A percentile compares a stretch with the other conserved stretches of the same genome.
These are phyloP conservation scores for Camarhynchus parvulus DNA, from an alignment of 2,113 vertebrate species.

Conservation along the genomic window DNA sequence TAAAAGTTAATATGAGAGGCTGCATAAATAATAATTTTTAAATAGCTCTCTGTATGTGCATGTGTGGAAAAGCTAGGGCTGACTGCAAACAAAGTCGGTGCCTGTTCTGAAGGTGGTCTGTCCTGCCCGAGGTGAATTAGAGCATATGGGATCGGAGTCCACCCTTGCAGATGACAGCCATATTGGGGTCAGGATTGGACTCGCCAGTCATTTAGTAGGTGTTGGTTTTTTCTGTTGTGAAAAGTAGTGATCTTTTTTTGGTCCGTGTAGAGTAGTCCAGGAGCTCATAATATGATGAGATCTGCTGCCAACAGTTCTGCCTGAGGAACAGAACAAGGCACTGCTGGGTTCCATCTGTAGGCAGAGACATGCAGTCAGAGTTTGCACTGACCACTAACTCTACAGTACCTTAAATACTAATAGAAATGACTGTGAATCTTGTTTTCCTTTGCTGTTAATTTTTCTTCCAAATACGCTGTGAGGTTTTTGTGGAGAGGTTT, in stretches of 20 bases:
- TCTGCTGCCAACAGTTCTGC: not conserved
- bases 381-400: not conserved
- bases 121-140: not conserved
- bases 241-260: not conserved
- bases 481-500: not conserved
- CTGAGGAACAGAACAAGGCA: not conserved
- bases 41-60: not conserved
- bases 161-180: not conserved
- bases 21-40: not conserved
- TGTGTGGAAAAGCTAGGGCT: not conserved
- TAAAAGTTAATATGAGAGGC: conserved; percentile 2
- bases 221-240: not conserved
- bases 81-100: not conserved
- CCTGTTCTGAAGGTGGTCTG: not conserved
- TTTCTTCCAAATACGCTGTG: not conserved
- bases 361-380: not conserved
- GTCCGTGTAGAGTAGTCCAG: fast-evolving
- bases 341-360: not conserved
- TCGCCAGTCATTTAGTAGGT: not conserved
- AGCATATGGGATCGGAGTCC: fast-evolving
- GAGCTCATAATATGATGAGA: fast-evolving
- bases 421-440: fast-evolving
- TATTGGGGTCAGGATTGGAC: not conserved
- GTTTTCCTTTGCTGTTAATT: not conserved
- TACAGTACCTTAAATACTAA: not conserved